phyloP scores from a whole-genome alignment of 2,888 invertebrate genomes.

The Nephrotoma appendiculata region DNA sequence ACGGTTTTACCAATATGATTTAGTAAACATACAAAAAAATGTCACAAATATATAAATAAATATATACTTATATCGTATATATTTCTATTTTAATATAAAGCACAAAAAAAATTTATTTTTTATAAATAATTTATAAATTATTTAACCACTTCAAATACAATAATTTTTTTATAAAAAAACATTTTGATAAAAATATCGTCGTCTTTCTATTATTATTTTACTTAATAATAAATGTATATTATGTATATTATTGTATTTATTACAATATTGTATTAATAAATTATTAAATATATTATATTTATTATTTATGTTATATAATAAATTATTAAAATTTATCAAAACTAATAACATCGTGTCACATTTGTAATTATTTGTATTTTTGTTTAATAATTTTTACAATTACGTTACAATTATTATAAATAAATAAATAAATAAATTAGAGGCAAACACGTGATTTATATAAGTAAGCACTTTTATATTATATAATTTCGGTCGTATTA shows the following conservation, averaged over 20 bases:
- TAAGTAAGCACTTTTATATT: not conserved
- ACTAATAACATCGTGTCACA: conserved; percentile 1
- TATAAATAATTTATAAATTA: not conserved
- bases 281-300: not conserved
- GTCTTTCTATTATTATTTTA: not conserved
- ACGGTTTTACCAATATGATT: not conserved
- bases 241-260: not conserved
- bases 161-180: conserved; percentile 2
- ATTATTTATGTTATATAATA: not conserved
- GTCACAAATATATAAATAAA: not conserved
- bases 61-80: not conserved
- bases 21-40: not conserved
- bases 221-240: not conserved
- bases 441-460: conserved; percentile 1
- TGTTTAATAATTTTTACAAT: not conserved
- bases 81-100: not conserved
- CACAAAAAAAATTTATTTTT: not conserved
- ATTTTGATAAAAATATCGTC: conserved; percentile 3
- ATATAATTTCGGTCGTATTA: not conserved
- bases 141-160: conserved; percentile 2
- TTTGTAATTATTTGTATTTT: not conserved
- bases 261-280: conserved; percentile 1
- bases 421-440: not conserved
- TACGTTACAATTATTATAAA: not conserved
- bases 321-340: not conserved